Conservation (phyloP, 2,113 vertebrate species). For the Telmatochromis sp. region DNA sequence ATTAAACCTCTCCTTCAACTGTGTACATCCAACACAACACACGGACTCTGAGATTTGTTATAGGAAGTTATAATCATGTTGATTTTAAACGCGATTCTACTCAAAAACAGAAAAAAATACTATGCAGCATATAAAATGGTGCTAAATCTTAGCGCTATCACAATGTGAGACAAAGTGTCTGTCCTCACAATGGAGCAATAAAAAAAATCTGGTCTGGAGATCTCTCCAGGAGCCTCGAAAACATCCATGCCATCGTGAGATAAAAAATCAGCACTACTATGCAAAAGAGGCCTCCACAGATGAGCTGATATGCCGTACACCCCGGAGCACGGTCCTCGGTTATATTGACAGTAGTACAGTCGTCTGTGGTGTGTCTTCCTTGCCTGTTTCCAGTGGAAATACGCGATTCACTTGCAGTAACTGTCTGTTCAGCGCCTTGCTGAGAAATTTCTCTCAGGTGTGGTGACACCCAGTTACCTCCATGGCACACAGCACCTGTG, state of each 20-base stretch:
- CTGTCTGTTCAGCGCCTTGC: background rate
- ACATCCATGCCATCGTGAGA: background rate
- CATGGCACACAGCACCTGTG: no score
- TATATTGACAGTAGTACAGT: background rate
- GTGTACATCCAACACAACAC: background rate
- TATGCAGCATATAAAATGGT: background rate
- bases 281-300: background rate
- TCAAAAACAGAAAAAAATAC: background rate
- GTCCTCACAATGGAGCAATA: background rate
- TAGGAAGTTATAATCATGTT: background rate
- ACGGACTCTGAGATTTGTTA: background rate
- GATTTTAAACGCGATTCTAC: background rate
- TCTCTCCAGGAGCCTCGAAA: background rate
- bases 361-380: accelerated
- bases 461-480: background rate
- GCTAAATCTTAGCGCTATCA: background rate
- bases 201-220: background rate
- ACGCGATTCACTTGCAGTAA: no score
- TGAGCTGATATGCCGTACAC: background rate
- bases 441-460: background rate
- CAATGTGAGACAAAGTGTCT: background rate
- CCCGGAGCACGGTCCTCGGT: accelerated
- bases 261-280: background rate
- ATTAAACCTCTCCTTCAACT: background rate
- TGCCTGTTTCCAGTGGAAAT: background rate